These are phyloP conservation scores for Cheirogaleus medius DNA, from an alignment of 2,113 vertebrate species.

Conservation along the genomic window DNA sequence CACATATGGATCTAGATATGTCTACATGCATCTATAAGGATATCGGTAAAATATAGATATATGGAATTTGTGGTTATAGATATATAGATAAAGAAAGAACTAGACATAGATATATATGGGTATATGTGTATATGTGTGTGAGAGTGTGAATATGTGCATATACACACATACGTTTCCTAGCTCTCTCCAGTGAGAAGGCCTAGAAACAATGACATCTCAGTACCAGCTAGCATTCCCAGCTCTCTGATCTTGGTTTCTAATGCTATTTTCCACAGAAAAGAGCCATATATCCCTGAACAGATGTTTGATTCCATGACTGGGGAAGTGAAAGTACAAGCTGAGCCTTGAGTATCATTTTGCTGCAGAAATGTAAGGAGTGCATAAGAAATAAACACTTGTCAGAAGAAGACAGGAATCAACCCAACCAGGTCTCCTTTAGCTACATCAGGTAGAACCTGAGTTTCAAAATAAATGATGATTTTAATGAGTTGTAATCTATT, in stretches of 20 bases:
- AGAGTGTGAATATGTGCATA: background rate
- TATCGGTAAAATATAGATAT: background rate
- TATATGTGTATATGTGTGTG: background rate
- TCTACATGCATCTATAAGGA: background rate
- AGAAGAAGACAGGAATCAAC: background rate
- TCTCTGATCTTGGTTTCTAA: background rate
- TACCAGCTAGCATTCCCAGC: background rate
- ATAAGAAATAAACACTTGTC: background rate
- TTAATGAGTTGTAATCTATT: background rate
- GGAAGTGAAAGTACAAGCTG: background rate
- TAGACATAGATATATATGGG: background rate
- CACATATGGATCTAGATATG: background rate
- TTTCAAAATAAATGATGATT: background rate
- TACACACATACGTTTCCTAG: background rate
- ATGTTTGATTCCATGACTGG: background rate
- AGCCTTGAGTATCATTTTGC: background rate
- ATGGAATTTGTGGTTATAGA: too few species aligned
- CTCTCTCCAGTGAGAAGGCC: background rate
- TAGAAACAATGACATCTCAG: background rate
- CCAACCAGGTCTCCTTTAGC: background rate
- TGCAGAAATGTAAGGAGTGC: background rate
- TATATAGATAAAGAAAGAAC: background rate
- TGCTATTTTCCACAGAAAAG: background rate
- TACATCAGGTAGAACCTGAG: background rate
- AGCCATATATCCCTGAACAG: background rate